phyloP scores from a whole-genome alignment of 1,140 invertebrate genomes.

The Aradophagus sp. region DNA sequence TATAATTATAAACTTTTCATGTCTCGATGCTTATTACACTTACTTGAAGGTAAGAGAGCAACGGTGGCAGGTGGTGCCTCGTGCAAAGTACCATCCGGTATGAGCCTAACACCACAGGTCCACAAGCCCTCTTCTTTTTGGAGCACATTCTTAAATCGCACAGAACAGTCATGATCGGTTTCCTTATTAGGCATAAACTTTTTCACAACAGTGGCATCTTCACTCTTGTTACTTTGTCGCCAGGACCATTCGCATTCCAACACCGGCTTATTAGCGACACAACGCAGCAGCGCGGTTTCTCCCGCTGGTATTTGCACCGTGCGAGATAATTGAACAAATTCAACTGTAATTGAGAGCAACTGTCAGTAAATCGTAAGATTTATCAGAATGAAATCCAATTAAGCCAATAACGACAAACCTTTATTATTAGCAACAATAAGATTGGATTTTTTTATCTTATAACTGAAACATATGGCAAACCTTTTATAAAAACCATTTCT shows the following conservation, averaged over 20 bases:
- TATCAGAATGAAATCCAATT: too few relatives aligned
- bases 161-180: slow-evolving; percentile 70
- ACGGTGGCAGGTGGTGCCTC: slow-evolving; percentile 70
- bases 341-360: slow-evolving; percentile 60
- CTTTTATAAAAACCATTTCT: too few relatives aligned
- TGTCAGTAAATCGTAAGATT: slow-evolving; percentile 5
- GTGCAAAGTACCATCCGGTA: slow-evolving; percentile 64
- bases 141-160: slow-evolving; percentile 70
- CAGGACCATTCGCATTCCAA: slow-evolving; percentile 73
- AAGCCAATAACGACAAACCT: too few relatives aligned
- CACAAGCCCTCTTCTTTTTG: slow-evolving; percentile 73
- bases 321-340: slow-evolving; percentile 70
- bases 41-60: slow-evolving; percentile 63
- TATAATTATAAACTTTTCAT: too few relatives aligned
- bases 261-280: slow-evolving; percentile 70
- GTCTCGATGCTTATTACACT: slow-evolving; percentile 1
- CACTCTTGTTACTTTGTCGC: slow-evolving; percentile 67
- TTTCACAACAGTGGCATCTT: slow-evolving; percentile 64
- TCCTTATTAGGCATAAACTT: slow-evolving; percentile 69
- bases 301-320: slow-evolving; percentile 70
- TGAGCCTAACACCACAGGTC: slow-evolving; percentile 71
- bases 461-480: too few relatives aligned
- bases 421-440: too few relatives aligned
- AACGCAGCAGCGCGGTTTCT: slow-evolving; percentile 69
- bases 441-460: too few relatives aligned